These are phyloP conservation scores for Caenorhabditis panamensis DNA, from an alignment of 2,888 invertebrate species.

Conservation along the genomic window DNA sequence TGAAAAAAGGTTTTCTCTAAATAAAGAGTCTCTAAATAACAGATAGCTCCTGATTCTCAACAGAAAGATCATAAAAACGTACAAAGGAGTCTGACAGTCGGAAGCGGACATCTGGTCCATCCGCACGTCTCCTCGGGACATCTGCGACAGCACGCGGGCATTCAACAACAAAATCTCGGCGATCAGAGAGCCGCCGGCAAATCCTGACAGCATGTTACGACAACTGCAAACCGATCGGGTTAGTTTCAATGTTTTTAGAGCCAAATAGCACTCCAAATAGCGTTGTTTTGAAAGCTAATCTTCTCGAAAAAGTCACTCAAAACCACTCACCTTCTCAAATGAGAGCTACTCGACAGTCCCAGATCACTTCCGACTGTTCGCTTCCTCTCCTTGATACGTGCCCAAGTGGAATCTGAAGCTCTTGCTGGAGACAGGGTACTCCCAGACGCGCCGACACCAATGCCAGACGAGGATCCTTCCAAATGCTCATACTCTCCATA, in stretches of 20 bases:
- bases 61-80: conserved; percentile 20
- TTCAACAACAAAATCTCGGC: conserved; percentile 95
- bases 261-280: not conserved
- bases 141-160: conserved; percentile 88
- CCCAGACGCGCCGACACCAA: conserved; percentile 35
- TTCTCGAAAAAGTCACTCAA: not conserved
- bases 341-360: conserved; percentile 38
- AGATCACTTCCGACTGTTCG: conserved; percentile 59
- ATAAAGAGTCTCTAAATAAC: too few species aligned
- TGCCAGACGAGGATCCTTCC: conserved; percentile 52
- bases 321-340: conserved; percentile 40
- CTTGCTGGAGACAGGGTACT: conserved; percentile 44
- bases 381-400: conserved; percentile 54
- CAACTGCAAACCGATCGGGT: conserved; percentile 61
- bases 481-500: conserved; percentile 65
- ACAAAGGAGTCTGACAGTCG: conserved; percentile 65
- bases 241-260: not conserved
- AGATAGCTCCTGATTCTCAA: too few species aligned
- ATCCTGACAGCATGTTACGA: conserved; percentile 64
- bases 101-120: conserved; percentile 1
- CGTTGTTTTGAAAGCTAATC: not conserved
- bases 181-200: conserved; percentile 88
- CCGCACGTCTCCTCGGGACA: conserved; percentile 14
- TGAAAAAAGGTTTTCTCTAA: conserved; percentile 78
- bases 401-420: conserved; percentile 42